phyloP scores from a whole-genome alignment of 2,113 vertebrate species.

The Rhea pennata region DNA sequence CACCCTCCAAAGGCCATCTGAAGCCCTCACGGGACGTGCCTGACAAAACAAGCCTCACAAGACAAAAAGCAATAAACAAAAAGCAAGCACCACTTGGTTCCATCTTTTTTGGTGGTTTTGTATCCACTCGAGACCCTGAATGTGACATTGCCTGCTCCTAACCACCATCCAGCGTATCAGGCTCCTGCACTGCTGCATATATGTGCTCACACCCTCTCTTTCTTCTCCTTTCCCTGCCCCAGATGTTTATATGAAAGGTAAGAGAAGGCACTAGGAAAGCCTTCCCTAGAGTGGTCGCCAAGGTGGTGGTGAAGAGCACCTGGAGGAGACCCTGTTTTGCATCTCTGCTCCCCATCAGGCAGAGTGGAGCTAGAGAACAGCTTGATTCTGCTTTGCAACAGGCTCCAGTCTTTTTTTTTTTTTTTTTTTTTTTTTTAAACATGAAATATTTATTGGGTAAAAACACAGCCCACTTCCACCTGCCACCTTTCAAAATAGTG shows the following conservation, averaged over 20 bases:
- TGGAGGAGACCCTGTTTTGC: neutral
- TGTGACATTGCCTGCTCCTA: neutral
- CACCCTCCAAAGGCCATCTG: neutral
- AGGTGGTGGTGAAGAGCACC: neutral
- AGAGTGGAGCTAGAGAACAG: conserved; percentile 41
- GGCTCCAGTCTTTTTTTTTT: neutral
- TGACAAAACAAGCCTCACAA: neutral
- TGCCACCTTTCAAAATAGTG: conserved; percentile 68
- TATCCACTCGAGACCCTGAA: neutral
- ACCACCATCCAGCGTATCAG: neutral
- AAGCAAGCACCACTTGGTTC: neutral
- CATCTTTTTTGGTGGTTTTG: neutral
- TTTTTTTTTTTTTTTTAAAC: neutral
- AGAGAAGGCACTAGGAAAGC: neutral
- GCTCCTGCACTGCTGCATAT: neutral
- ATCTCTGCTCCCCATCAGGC: neutral
- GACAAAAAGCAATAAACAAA: neutral
- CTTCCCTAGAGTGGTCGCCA: neutral
- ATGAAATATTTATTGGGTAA: conserved; percentile 69
- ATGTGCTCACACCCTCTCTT: neutral
- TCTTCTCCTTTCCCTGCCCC: neutral
- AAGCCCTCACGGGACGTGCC: neutral
- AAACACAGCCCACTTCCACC: conserved; percentile 73
- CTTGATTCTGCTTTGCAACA: conserved; percentile 48
- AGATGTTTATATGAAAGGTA: neutral